phyloP scores from a whole-genome alignment of 1,140 invertebrate genomes.

The Parapsyche elsis region DNA sequence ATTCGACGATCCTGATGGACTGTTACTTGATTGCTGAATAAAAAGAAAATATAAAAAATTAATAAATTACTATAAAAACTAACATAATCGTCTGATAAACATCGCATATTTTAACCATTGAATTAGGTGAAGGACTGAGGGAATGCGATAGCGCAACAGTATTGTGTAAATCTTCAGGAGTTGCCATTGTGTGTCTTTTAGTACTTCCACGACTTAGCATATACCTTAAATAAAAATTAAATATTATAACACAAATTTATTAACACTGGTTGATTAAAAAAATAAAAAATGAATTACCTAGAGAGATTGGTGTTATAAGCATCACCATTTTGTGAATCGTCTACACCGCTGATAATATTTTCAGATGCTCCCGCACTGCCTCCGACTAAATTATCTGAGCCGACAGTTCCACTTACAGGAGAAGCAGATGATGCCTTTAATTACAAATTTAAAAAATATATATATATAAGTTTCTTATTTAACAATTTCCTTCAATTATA shows the following conservation, averaged over 20 bases:
- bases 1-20: constrained; percentile 66
- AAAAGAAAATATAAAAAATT: constrained; percentile 8
- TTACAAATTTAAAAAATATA: background rate
- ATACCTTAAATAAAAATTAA: constrained; percentile 68
- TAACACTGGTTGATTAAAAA: background rate
- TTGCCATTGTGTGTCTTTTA: constrained; percentile 75
- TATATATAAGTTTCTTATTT: background rate
- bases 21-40: constrained; percentile 60
- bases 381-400: constrained; percentile 55
- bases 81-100: background rate
- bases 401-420: constrained; percentile 46
- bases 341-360: constrained; percentile 33
- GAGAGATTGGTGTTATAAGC: constrained; percentile 61
- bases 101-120: constrained; percentile 58
- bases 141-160: constrained; percentile 59
- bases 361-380: constrained; percentile 58
- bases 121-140: constrained; percentile 57
- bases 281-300: constrained; percentile 57
- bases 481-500: background rate
- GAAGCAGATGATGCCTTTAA: background rate
- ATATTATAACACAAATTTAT: background rate
- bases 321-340: constrained; percentile 44
- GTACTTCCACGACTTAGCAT: constrained; percentile 77
- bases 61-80: background rate
- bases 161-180: constrained; percentile 73